These are phyloP conservation scores for Melikaiella ostensackeni DNA, from an alignment of 2,888 invertebrate genomes.

Conservation along the genomic window DNA sequence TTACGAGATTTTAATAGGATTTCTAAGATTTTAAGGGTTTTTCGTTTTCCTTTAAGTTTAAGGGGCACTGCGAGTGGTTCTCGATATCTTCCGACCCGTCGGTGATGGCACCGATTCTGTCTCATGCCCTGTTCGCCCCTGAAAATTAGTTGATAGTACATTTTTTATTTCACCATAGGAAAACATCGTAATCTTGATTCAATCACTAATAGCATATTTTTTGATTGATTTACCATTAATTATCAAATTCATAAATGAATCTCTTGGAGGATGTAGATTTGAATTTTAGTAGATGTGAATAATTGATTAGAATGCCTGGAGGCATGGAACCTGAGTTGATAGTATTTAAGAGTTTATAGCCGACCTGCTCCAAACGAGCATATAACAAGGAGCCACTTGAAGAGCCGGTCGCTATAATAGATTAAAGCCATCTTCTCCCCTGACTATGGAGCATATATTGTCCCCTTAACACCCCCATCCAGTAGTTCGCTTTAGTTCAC, in stretches of 20 bases:
- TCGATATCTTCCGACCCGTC: no score
- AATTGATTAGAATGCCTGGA: constrained; percentile 41
- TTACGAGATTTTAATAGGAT: no score
- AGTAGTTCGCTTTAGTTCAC: constrained; percentile 71
- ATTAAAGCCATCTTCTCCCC: constrained; percentile 74
- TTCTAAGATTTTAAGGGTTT: no score
- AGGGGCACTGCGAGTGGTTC: no score
- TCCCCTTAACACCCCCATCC: constrained; percentile 72
- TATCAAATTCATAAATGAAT: background rate
- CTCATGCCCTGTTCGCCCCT: no score
- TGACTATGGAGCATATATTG: constrained; percentile 66
- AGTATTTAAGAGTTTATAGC: constrained; percentile 49
- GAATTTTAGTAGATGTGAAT: background rate
- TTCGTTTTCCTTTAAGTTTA: no score
- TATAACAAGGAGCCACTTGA: constrained; percentile 76
- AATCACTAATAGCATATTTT: no score
- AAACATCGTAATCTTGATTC: no score
- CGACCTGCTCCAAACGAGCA: constrained; percentile 64
- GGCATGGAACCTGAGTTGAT: constrained; percentile 40
- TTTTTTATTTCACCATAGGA: no score
- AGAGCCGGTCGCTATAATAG: constrained; percentile 69
- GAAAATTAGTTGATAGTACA: no score
- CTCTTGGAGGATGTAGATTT: background rate
- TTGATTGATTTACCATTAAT: no score
- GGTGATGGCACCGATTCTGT: no score